Conservation (phyloP, 1,140 invertebrate species). For the Solenopsis invicta region DNA sequence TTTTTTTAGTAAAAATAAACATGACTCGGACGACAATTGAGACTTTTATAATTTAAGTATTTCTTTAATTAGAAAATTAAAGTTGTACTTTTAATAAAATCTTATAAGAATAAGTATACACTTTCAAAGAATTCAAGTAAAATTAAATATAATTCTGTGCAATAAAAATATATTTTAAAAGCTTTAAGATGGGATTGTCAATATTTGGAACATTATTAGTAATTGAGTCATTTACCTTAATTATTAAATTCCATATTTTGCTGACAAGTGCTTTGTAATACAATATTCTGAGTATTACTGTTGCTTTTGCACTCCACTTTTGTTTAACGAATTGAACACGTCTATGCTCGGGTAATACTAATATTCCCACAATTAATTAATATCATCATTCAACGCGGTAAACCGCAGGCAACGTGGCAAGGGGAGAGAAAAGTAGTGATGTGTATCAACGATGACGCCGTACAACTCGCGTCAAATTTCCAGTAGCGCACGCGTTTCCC, state of each 20-base stretch:
- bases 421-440: conserved; percentile 29
- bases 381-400: conserved; percentile 29
- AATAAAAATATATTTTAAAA: no score
- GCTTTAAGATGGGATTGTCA: no score
- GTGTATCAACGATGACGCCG: conserved; percentile 40
- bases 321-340: conserved; percentile 28
- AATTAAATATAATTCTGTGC: no score
- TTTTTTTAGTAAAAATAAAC: no score
- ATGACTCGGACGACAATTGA: no score
- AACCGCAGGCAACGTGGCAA: background rate
- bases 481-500: background rate
- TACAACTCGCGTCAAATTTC: conserved; percentile 39
- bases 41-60: no score
- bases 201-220: no score
- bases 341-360: conserved; percentile 59
- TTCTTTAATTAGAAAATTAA: no score
- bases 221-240: no score
- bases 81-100: no score
- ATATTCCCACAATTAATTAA: conserved; percentile 73
- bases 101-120: no score
- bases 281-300: background rate
- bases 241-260: background rate
- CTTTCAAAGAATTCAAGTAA: no score
- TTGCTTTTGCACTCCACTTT: background rate
- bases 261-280: background rate